Evolutionary conservation across 2,888 invertebrate species (phyloP).

Genomic region (Tetranychus piercei): DNA sequence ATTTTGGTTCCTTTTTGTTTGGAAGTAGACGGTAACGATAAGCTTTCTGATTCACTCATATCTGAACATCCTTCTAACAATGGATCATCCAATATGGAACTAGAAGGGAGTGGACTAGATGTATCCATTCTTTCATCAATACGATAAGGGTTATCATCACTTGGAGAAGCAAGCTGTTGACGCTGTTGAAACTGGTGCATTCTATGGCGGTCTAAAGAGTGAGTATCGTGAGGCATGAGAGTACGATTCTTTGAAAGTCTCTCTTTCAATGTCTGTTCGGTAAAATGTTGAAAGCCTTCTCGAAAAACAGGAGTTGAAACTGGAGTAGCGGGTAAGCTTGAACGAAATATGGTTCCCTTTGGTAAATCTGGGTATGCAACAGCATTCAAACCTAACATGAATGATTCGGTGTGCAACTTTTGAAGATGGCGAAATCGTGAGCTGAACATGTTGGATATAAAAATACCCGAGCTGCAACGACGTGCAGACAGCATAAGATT

Average conservation of each 20-base stretch:
- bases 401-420: slow-evolving; percentile 27
- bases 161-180: background rate
- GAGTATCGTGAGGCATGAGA: slow-evolving; percentile 24
- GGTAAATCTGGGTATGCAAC: slow-evolving; percentile 26
- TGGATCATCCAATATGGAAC: background rate
- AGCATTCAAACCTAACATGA: slow-evolving; percentile 27
- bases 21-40: background rate
- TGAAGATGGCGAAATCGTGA: slow-evolving; percentile 24
- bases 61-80: background rate
- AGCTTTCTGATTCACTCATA: background rate
- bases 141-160: background rate
- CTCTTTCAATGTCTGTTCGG: slow-evolving; percentile 27
- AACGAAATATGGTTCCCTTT: slow-evolving; percentile 28
- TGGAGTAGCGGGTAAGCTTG: slow-evolving; percentile 28
- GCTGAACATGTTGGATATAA: slow-evolving; percentile 7
- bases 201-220: background rate
- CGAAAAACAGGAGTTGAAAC: slow-evolving; percentile 27
- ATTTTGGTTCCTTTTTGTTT: background rate
- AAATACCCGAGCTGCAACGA: slow-evolving; percentile 8
- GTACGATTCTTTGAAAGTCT: slow-evolving; percentile 27
- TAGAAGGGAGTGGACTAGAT: slow-evolving; percentile 5
- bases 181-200: background rate
- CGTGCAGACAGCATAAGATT: slow-evolving; percentile 10
- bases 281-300: slow-evolving; percentile 26
- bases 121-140: slow-evolving; percentile 4